Base-by-base conservation (phyloP, 1,140 invertebrate species). In the Philopotamus ludificatus region DNA sequence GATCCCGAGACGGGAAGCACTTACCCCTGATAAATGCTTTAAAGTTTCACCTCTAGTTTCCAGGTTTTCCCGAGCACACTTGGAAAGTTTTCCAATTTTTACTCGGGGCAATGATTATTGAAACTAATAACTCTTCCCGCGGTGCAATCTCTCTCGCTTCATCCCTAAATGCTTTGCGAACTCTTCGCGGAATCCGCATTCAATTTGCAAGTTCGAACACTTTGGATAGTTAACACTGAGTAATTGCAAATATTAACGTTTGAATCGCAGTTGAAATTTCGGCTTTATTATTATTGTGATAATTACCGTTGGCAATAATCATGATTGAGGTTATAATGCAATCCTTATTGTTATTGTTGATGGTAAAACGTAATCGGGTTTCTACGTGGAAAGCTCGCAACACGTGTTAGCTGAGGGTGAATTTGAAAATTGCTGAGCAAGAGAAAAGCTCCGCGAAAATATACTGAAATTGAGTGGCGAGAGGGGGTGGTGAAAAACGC, bases 1-100 rank as follows among this genome's bases (percentile, higher is more conserved):
- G 12, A 23, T 54, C 23, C 22, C 3, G 22, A 12, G 8, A 3
- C 28, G 8, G 21, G 50, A 42, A 20, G 54, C 39, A 60, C 42
- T 60, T 60, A 47, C 41, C 61, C 51, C 28, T 64, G 66, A 68
- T 68, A 68, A 68, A 68, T 64, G 61, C 50, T 67, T 63, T 60
- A 64, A 68, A 68, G 50, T 64, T 68, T 64, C 26, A 41, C 51
- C 23, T 53, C 50, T 26, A 20, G 23, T 18, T 50, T 34, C 41
- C 53, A 22, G 47, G 41, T 1, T 21, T 20, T 50, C 54, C 28
- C 9, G 41, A 45, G 50, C 42, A 42, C 45, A 42, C 44, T 55
- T 20, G 59, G 49, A 68, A 68, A 68, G 55, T 68, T 68, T 64
- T 64, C 62, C 62, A 63, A 68, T 68, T 68, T 68, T 68, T 68